These are phyloP conservation scores for Drosophila sucinea DNA, from an alignment of 1,140 invertebrate species.

Conservation along the genomic window DNA sequence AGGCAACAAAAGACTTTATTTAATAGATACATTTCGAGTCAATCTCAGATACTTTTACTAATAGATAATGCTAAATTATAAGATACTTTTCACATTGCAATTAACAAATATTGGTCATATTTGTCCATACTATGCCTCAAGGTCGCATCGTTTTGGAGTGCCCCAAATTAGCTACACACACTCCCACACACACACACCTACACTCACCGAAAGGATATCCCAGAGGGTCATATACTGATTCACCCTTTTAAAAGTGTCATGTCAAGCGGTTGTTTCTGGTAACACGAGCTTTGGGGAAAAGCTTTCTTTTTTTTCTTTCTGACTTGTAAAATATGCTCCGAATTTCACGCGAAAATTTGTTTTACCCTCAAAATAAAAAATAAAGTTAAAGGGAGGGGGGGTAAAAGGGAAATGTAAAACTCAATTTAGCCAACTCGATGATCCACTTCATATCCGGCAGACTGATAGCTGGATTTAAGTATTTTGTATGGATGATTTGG, in stretches of 20 bases:
- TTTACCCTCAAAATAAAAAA: constrained; percentile 40
- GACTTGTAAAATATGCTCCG: constrained; percentile 39
- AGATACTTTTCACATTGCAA: too few species aligned
- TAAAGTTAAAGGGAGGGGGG: constrained; percentile 31
- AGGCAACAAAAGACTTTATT: not conserved
- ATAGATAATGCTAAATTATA: too few species aligned
- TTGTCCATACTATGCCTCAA: too few species aligned
- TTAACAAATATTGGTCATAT: too few species aligned
- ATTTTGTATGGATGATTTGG: constrained; percentile 21
- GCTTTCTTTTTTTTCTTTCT: constrained; percentile 21
- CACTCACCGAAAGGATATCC: constrained; percentile 2
- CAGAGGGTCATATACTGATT: constrained; percentile 33
- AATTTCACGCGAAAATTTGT: constrained; percentile 53
- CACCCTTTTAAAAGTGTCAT: constrained; percentile 43
- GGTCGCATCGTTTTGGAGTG: not conserved
- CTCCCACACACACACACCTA: not conserved
- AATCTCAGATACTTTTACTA: too few species aligned
- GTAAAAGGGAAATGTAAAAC: constrained; percentile 4
- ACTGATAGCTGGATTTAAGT: constrained; percentile 43
- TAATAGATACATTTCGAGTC: not conserved
- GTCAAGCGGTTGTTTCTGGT: constrained; percentile 42
- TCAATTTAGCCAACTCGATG: constrained; percentile 57
- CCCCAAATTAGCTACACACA: not conserved
- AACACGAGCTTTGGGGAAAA: constrained; percentile 49
- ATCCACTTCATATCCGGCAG: constrained; percentile 62